Percentiles rank a stretch among this genome's conserved stretches.
Evolutionary conservation across 1,140 invertebrate genomes (phyloP).

Genomic region (Lethocerus indicus): DNA sequence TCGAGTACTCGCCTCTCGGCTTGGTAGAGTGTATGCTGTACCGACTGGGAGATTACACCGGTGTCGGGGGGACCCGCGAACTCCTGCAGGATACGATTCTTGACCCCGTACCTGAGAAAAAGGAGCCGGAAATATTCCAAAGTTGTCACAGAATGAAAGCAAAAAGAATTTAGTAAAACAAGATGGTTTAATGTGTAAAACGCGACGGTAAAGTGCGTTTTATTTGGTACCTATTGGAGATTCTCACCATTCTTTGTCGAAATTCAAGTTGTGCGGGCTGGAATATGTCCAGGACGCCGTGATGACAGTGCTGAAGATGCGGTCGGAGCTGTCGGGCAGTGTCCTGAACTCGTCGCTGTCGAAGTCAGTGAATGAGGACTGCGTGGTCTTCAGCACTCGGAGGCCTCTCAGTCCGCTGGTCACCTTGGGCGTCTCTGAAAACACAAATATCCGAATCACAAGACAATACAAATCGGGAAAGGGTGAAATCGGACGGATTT

Average conservation of each 20-base stretch:
- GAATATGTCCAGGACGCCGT: conserved; percentile 52
- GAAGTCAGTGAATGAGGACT: conserved; percentile 59
- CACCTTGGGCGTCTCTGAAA: conserved; percentile 31
- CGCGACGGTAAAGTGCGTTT: too few species aligned
- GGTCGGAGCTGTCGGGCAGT: conserved; percentile 49
- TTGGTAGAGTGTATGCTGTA: conserved; percentile 56
- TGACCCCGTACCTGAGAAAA: conserved; percentile 33
- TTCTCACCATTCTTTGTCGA: conserved; percentile 39
- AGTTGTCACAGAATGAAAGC: too few species aligned
- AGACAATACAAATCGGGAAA: too few species aligned
- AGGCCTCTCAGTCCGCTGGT: conserved; percentile 45
- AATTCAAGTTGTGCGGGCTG: conserved; percentile 38
- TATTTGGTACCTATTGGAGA: too few species aligned
- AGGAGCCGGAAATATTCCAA: too few species aligned
- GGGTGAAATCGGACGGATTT: too few species aligned
- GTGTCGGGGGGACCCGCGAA: conserved; percentile 49
- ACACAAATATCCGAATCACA: too few species aligned
- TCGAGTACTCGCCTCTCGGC: conserved; percentile 44
- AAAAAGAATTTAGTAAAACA: neutral
- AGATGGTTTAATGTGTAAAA: too few species aligned
- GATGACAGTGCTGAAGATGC: conserved; percentile 54
- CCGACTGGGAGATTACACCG: conserved; percentile 51
- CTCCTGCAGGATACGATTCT: conserved; percentile 46
- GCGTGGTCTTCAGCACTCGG: conserved; percentile 53
- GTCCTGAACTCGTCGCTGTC: conserved; percentile 56